Evolutionary conservation across 2,113 vertebrate genomes (phyloP).

Genomic region (Sinocyclocheilus rhinocerous): DNA sequence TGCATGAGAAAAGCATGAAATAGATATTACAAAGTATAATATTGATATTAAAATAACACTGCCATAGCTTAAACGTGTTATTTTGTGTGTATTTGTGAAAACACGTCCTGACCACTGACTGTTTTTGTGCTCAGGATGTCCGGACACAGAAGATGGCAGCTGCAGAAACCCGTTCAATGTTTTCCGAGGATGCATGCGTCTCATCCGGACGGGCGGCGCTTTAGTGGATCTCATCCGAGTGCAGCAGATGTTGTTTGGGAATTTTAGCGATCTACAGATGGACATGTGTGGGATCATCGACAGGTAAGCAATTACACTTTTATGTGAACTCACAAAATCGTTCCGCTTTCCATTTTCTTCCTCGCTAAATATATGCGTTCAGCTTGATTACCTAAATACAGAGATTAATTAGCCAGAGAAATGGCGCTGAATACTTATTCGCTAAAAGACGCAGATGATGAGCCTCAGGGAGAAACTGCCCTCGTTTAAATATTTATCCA

Average conservation of each 20-base stretch:
- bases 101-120: neutral
- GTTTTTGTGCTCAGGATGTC: conserved; percentile 80
- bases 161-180: conserved; percentile 79
- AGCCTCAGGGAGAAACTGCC: neutral
- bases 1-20: too few species aligned
- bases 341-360: neutral
- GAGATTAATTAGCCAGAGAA: conserved; percentile 38
- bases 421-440: conserved; percentile 29
- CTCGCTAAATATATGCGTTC: conserved; percentile 33
- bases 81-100: neutral
- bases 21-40: too few species aligned
- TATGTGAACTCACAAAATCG: neutral
- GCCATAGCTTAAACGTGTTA: neutral
- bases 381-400: conserved; percentile 36
- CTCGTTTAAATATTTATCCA: conserved; percentile 13
- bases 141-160: conserved; percentile 67
- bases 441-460: neutral
- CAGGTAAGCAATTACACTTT: conserved; percentile 76
- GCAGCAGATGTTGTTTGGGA: conserved; percentile 85
- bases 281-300: conserved; percentile 93
- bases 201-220: conserved; percentile 77
- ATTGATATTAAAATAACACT: neutral
- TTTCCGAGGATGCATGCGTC: conserved; percentile 92
- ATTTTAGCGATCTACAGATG: conserved; percentile 90
- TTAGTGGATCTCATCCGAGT: conserved; percentile 85